Percentiles rank a stretch among this genome's conserved stretches.
phyloP scores from a whole-genome alignment of 2,113 vertebrate species.

The Psammodynastes pulverulentus region DNA sequence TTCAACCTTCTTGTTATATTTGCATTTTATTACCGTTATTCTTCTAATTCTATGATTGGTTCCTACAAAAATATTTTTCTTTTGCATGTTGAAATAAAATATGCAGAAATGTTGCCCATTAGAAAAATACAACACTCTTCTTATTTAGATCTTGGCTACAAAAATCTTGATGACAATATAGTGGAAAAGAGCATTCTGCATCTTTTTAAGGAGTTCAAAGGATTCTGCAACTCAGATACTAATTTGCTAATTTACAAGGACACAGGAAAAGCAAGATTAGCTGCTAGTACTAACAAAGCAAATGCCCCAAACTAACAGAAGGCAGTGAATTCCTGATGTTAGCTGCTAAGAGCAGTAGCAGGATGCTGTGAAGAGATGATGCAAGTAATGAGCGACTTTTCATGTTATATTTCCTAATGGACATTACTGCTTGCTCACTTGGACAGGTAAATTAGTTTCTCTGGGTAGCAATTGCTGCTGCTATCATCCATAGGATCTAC shows the following conservation, averaged over 20 bases:
- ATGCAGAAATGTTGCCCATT: neutral
- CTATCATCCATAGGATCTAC: neutral
- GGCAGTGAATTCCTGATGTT: neutral
- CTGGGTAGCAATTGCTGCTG: neutral
- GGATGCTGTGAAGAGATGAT: neutral
- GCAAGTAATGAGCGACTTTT: neutral
- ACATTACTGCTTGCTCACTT: neutral
- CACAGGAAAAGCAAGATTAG: neutral
- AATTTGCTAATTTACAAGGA: neutral
- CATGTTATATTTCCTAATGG: neutral
- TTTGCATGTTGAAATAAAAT: neutral
- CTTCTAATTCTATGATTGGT: neutral
- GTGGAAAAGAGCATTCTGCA: neutral
- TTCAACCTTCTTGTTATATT: neutral
- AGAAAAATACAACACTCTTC: neutral
- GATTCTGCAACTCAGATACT: neutral
- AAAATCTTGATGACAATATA: neutral
- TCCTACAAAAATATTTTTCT: neutral
- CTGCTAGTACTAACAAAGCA: neutral
- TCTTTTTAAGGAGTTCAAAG: neutral
- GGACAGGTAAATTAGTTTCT: neutral
- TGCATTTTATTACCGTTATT: neutral
- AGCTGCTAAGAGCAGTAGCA: neutral
- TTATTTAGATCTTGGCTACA: neutral
- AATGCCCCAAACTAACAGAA: neutral